Conservation (phyloP, 1,140 invertebrate genomes). For the Bathynomus jamesi region DNA sequence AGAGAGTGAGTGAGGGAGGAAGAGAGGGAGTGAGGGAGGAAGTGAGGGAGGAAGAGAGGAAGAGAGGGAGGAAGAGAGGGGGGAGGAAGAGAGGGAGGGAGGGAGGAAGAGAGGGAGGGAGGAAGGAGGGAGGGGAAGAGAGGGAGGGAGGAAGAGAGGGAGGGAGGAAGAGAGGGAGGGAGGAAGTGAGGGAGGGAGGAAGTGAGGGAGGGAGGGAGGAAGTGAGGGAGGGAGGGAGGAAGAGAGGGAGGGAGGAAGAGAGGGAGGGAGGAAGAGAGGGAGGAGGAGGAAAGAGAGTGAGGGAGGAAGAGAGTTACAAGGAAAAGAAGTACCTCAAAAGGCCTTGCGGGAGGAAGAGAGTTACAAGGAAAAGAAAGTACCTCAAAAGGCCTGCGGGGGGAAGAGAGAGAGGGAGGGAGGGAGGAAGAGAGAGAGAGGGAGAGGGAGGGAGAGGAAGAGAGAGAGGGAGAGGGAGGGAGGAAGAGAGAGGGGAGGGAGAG, state of each 20-base stretch:
- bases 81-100: too few relatives aligned
- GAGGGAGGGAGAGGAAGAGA: not conserved
- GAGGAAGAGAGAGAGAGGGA: not conserved
- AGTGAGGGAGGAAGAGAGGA: not conserved
- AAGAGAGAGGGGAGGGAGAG: not conserved
- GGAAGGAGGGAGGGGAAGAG: not conserved
- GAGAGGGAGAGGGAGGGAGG: not conserved
- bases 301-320: not conserved
- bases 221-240: not conserved
- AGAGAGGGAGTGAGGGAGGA: not conserved
- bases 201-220: not conserved
- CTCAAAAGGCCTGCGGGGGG: not conserved
- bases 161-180: not conserved
- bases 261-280: too few relatives aligned
- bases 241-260: not conserved
- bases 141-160: not conserved
- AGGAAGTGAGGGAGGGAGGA: not conserved
- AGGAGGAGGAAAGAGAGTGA: not conserved
- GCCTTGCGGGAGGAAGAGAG: not conserved
- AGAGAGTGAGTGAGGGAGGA: not conserved
- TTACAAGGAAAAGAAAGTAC: not conserved
- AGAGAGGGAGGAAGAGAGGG: not conserved
- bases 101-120: not conserved
- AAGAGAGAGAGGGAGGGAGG: not conserved
- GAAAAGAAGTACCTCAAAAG: not conserved